These are phyloP conservation scores for Heterohyrax brucei DNA, from an alignment of 2,797 vertebrate genomes.

Conservation along the genomic window DNA sequence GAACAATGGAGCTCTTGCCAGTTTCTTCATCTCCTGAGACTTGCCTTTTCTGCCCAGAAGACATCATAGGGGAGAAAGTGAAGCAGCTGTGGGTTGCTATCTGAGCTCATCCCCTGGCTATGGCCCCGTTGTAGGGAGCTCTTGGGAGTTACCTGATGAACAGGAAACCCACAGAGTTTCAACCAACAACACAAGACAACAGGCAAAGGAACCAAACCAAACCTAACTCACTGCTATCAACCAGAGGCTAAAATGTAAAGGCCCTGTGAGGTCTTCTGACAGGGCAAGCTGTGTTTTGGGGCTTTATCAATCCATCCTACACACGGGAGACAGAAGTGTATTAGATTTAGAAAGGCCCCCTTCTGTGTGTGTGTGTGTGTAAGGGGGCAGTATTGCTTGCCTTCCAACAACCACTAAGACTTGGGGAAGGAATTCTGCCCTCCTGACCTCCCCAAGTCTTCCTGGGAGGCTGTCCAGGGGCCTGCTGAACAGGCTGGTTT, in stretches of 20 bases:
- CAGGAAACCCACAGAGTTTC: background rate
- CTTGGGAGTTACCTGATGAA: background rate
- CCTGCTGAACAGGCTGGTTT: background rate
- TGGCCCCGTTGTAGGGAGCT: background rate
- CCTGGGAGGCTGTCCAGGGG: background rate
- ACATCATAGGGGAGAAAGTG: background rate
- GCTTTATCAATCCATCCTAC: background rate
- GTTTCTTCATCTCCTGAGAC: background rate
- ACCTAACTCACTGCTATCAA: too few species aligned
- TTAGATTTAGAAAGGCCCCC: background rate
- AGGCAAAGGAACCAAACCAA: too few species aligned
- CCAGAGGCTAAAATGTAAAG: rapidly evolving
- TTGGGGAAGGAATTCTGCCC: background rate
- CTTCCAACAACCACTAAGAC: background rate
- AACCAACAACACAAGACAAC: background rate
- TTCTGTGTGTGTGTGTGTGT: background rate
- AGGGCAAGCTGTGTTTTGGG: rapidly evolving
- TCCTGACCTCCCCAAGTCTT: background rate
- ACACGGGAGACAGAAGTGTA: background rate
- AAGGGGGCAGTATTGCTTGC: background rate
- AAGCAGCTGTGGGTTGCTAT: rapidly evolving
- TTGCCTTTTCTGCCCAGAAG: background rate
- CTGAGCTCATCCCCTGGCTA: background rate
- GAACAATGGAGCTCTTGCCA: rapidly evolving
- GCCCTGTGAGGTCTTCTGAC: background rate